Conservation (phyloP, 2,888 invertebrate species). For the Drosophila nr. perissopoda region DNA sequence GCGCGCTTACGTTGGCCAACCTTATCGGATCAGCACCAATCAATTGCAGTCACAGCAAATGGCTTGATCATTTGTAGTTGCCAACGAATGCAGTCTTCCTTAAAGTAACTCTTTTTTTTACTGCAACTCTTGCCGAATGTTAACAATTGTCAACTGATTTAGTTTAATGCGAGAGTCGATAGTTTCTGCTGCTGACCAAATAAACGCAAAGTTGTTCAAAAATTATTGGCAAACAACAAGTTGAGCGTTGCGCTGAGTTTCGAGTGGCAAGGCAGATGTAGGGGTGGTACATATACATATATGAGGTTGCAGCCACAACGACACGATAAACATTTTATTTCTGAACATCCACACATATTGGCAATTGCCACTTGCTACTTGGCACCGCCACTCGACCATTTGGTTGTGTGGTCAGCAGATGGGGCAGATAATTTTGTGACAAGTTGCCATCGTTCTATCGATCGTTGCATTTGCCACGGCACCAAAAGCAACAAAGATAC, state of each 20-base stretch:
- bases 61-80: constrained; percentile 44
- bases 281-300: not conserved
- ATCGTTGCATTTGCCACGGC: constrained; percentile 20
- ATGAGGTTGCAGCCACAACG: constrained; percentile 44
- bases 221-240: constrained; percentile 50
- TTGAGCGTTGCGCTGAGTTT: constrained; percentile 21
- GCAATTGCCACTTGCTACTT: constrained; percentile 17
- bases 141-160: constrained; percentile 53
- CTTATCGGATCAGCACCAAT: constrained; percentile 42
- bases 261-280: constrained; percentile 8
- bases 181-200: constrained; percentile 29
- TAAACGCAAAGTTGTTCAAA: constrained; percentile 39
- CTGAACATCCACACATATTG: constrained; percentile 35
- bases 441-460: constrained; percentile 44
- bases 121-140: constrained; percentile 23
- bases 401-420: constrained; percentile 44
- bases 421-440: constrained; percentile 50
- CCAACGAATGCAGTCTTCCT: constrained; percentile 10
- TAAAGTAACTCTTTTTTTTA: constrained; percentile 13
- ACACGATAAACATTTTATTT: constrained; percentile 70
- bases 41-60: constrained; percentile 54
- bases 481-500: constrained; percentile 9
- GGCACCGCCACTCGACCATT: not conserved
- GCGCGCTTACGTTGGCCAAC: constrained; percentile 44
- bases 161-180: constrained; percentile 18